A percentile compares a stretch with the other conserved stretches of the same genome.
Evolutionary conservation across 2,888 invertebrate genomes (phyloP).

Genomic region (Metacarcinus magister): DNA sequence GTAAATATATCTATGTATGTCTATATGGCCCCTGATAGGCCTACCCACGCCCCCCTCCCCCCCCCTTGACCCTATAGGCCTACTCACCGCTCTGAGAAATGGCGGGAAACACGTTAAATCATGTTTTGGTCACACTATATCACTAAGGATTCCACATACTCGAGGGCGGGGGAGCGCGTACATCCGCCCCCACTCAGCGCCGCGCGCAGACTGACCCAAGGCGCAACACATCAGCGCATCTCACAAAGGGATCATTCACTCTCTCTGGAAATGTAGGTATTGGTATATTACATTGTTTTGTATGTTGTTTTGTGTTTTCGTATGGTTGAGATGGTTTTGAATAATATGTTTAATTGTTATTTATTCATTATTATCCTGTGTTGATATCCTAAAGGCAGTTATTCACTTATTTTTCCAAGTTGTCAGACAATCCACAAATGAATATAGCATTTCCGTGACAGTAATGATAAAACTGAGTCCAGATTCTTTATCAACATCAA

Average conservation of each 20-base stretch:
- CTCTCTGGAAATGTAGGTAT: background rate
- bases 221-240: background rate
- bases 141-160: background rate
- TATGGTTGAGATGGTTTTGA: too few relatives aligned
- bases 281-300: too few relatives aligned
- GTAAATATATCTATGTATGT: background rate
- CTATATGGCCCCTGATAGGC: background rate
- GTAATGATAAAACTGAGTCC: too few relatives aligned
- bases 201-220: background rate
- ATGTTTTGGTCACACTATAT: background rate
- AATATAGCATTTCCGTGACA: background rate
- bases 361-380: background rate
- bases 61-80: background rate
- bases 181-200: background rate
- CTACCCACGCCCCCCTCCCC: background rate
- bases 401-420: background rate
- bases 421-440: background rate
- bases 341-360: background rate
- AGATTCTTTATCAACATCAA: background rate
- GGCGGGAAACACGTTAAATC: background rate
- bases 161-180: conserved; percentile 10
- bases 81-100: background rate
- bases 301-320: too few relatives aligned
- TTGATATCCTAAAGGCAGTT: background rate
- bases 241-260: background rate